Conservation (phyloP, 2,113 vertebrate species). For the Boleophthalmus pectinirostris region DNA sequence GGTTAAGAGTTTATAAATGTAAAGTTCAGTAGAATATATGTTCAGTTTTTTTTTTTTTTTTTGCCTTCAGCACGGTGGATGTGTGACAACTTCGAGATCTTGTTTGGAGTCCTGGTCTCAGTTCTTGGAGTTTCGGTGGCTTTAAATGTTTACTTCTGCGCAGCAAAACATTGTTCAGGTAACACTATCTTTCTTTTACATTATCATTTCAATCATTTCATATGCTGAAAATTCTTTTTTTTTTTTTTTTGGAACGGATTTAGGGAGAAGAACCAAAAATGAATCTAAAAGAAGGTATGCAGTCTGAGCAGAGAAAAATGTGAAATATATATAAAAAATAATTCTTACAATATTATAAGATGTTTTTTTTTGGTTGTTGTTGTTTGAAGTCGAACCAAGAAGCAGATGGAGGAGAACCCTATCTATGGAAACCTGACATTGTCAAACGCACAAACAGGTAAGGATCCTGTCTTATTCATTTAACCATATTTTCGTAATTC, state of each 20-base stretch:
- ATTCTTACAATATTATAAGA: background rate
- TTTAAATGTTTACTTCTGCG: slow-evolving; percentile 45
- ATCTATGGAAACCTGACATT: slow-evolving; percentile 75
- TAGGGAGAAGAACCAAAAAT: slow-evolving; percentile 45
- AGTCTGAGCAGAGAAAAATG: background rate
- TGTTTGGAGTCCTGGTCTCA: too few relatives aligned
- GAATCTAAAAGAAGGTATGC: slow-evolving; percentile 58
- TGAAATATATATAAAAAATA: background rate
- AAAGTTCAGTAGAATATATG: too few relatives aligned
- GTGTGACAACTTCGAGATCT: too few relatives aligned
- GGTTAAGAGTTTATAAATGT: too few relatives aligned
- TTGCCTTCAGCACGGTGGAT: too few relatives aligned
- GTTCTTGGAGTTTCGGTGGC: too few relatives aligned
- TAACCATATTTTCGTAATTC: too few relatives aligned
- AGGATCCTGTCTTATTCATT: background rate
- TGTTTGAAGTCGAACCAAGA: slow-evolving; percentile 28
- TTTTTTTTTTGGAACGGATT: background rate
- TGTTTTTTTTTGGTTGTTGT: slow-evolving; percentile 8
- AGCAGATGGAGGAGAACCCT: slow-evolving; percentile 77
- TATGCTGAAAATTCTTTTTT: background rate
- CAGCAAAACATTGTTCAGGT: slow-evolving; percentile 61
- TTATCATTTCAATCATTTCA: background rate
- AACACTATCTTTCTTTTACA: slow-evolving; percentile 7
- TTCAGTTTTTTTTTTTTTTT: too few relatives aligned
- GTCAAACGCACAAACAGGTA: slow-evolving; percentile 50